Evolutionary conservation across 2,888 invertebrate genomes (phyloP).

Genomic region (Rhagium mordax): DNA sequence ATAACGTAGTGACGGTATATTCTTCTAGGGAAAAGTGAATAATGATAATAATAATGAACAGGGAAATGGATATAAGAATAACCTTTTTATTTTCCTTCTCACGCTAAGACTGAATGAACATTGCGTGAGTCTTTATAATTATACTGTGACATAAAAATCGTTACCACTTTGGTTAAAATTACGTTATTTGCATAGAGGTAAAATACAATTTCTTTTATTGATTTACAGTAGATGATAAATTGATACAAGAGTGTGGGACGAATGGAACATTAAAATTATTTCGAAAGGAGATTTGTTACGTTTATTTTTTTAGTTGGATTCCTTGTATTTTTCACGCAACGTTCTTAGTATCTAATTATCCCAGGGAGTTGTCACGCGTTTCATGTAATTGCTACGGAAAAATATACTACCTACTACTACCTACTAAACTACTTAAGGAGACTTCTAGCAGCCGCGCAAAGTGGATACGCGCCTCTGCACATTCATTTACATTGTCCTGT

Average conservation of each 20-base stretch:
- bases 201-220: background rate
- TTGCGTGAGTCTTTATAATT: constrained; percentile 9
- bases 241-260: background rate
- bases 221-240: background rate
- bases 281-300: background rate
- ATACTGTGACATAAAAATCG: constrained; percentile 14
- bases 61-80: background rate
- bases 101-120: constrained; percentile 1
- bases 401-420: too few species aligned
- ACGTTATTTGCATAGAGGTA: background rate
- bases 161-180: constrained; percentile 6
- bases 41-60: background rate
- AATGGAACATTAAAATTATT: background rate
- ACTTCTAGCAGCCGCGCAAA: too few species aligned
- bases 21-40: background rate
- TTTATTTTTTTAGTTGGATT: background rate
- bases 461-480: too few species aligned
- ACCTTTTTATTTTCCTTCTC: background rate
- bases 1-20: background rate
- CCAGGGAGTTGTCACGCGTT: too few species aligned
- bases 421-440: too few species aligned
- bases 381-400: too few species aligned
- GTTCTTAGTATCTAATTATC: too few species aligned
- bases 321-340: too few species aligned
- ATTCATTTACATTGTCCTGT: too few species aligned